Conservation (phyloP, 2,888 invertebrate genomes). For the Cheilosia vulpina region DNA sequence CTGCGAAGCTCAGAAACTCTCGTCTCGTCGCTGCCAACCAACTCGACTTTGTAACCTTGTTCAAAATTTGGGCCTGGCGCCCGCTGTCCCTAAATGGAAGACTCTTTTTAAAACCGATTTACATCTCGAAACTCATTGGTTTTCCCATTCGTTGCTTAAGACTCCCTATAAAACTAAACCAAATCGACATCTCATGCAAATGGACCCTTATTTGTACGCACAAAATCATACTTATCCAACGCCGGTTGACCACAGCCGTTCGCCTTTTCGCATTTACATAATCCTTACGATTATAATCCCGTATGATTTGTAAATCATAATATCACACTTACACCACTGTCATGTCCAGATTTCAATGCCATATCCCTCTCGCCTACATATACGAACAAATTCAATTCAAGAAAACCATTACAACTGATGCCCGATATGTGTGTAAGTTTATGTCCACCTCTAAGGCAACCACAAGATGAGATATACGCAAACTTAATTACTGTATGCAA, state of each 20-base stretch:
- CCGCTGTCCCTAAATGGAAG: too few species aligned
- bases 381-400: conserved; percentile 65
- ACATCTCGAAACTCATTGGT: neutral
- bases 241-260: neutral
- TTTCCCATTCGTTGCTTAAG: neutral
- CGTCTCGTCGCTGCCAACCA: too few species aligned
- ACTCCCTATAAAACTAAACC: too few species aligned
- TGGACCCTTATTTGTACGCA: neutral
- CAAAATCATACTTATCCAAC: neutral
- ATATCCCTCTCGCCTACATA: conserved; percentile 19
- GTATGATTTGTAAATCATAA: conserved; percentile 51
- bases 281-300: conserved; percentile 28
- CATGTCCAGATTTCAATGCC: neutral
- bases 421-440: conserved; percentile 5
- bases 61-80: too few species aligned
- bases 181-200: neutral
- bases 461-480: conserved; percentile 68
- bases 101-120: neutral
- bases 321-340: conserved; percentile 17
- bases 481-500: conserved; percentile 73
- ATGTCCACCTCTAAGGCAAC: conserved; percentile 48
- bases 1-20: too few species aligned
- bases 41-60: too few species aligned
- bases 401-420: conserved; percentile 62
- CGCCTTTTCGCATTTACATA: neutral